Evolutionary conservation across 2,797 vertebrate genomes (phyloP), one percentile per base, ranked within the genome.

Genomic region (Pelobates cultripes): DNA sequence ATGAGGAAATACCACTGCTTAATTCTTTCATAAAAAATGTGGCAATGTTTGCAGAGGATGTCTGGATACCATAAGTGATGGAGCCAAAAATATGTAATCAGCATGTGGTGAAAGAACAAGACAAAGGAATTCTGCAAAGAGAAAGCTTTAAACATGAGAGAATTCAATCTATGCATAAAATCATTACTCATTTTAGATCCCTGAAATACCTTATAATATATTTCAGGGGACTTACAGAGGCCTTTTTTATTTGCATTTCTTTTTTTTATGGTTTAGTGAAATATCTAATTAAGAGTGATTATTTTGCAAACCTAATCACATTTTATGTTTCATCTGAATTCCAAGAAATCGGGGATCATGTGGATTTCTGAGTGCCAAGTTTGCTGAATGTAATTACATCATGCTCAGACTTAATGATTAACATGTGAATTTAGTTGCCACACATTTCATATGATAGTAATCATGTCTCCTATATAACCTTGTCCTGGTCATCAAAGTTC

Each of bases 11-110:
- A 63, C 70, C 43, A 83, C 63, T 55, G 47, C 85, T 86, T 60
- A 86, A 84, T 85, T 84, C 75, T 55, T 44, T 73, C 83, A 74
- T 83, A 75, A 73, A 88, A 85, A 79, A 72, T 64, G 77, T 43
- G 79, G 83, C 69, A 60, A 61, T 73, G 78, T 80, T 79, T 28
- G 0, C 68, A 73, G 10, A 84, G 69, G 0, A 44, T 68, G 82
- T 80, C 88, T 89, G 87, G 86, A 86, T 81, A 73, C 86, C 55
- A 57, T 57, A 84, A 86, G 70, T 42, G 6, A 14, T 70, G 4
- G 73, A 74, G 82, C 41, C 77, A 85, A 78, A 51, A 61, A 2
- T 79, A 41, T 0, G 0, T 3, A 64, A 53, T 76, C 45, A 85
- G 68, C 7, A 2, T 0, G 0, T 40, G 40, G 66, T 79, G 7